A percentile compares a stretch with the other conserved stretches of the same genome.
Evolutionary conservation across 1,140 invertebrate genomes (phyloP).

Genomic region (Drosophila erecta): DNA sequence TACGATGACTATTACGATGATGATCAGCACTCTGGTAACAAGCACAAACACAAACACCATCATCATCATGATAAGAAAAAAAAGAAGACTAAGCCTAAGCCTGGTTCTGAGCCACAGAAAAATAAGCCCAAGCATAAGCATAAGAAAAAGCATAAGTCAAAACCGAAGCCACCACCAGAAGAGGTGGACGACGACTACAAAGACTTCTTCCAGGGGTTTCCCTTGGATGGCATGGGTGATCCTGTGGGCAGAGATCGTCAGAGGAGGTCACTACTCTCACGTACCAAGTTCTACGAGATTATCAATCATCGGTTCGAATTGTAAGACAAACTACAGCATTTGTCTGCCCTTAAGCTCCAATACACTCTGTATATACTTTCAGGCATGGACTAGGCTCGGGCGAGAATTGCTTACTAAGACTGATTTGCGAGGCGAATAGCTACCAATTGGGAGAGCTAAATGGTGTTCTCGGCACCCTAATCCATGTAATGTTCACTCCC

Average conservation of each 20-base stretch:
- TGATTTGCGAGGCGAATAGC: constrained; percentile 75
- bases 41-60: constrained; percentile 25
- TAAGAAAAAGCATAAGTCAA: constrained; percentile 41
- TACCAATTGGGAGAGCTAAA: constrained; percentile 61
- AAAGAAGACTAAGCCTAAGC: constrained; percentile 24
- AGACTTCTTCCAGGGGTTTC: constrained; percentile 62
- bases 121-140: constrained; percentile 32
- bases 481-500: constrained; percentile 85
- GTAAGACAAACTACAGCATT: constrained; percentile 15
- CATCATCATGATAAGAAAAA: constrained; percentile 37
- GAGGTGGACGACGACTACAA: constrained; percentile 45
- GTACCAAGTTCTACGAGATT: constrained; percentile 66
- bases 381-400: constrained; percentile 66
- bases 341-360: no score
- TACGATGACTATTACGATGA: constrained; percentile 52
- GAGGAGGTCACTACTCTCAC: constrained; percentile 51
- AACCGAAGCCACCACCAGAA: constrained; percentile 1
- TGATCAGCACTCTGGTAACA: constrained; percentile 8
- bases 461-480: constrained; percentile 70
- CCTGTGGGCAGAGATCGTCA: constrained; percentile 5
- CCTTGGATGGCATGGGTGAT: constrained; percentile 34
- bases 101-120: constrained; percentile 27
- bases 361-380: not conserved
- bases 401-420: constrained; percentile 66
- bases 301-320: constrained; percentile 61